Evolutionary conservation across 1,140 invertebrate species (phyloP).

Genomic region (Ceratina australensis): DNA sequence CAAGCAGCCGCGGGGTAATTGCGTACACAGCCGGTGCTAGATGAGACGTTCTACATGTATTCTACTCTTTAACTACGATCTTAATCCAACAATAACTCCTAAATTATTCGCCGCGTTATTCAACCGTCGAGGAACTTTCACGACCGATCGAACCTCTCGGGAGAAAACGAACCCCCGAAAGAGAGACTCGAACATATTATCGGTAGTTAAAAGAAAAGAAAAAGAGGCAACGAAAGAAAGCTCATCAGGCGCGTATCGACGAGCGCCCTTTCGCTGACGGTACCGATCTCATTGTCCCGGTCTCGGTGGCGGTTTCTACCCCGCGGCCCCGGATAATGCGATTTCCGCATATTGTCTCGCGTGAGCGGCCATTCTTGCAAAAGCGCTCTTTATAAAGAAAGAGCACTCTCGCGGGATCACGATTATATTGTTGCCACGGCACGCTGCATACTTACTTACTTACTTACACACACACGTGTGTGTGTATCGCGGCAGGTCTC

Average conservation of each 20-base stretch:
- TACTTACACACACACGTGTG: neutral
- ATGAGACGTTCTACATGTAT: too few relatives aligned
- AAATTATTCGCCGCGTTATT: too few relatives aligned
- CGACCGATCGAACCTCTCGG: too few relatives aligned
- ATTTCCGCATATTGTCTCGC: constrained; percentile 70
- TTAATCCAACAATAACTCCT: too few relatives aligned
- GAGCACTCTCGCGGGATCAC: constrained; percentile 58
- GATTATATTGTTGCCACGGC: constrained; percentile 68
- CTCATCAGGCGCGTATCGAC: constrained; percentile 18
- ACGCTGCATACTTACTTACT: constrained; percentile 17
- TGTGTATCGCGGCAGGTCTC: constrained; percentile 18
- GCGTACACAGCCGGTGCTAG: too few relatives aligned
- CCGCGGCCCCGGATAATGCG: constrained; percentile 58
- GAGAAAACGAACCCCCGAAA: too few relatives aligned
- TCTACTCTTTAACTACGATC: too few relatives aligned
- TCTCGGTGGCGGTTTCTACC: constrained; percentile 62
- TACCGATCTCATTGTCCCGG: constrained; percentile 51
- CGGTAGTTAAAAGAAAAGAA: neutral
- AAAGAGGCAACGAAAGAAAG: constrained; percentile 24
- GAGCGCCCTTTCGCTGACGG: constrained; percentile 46
- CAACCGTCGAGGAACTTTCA: too few relatives aligned
- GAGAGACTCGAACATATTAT: too few relatives aligned
- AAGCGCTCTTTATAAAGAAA: constrained; percentile 55
- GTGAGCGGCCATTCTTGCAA: constrained; percentile 51
- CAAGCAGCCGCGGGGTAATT: too few relatives aligned